Evolutionary conservation across 2,797 vertebrate species (phyloP).

Genomic region (Microhierax caerulescens): DNA sequence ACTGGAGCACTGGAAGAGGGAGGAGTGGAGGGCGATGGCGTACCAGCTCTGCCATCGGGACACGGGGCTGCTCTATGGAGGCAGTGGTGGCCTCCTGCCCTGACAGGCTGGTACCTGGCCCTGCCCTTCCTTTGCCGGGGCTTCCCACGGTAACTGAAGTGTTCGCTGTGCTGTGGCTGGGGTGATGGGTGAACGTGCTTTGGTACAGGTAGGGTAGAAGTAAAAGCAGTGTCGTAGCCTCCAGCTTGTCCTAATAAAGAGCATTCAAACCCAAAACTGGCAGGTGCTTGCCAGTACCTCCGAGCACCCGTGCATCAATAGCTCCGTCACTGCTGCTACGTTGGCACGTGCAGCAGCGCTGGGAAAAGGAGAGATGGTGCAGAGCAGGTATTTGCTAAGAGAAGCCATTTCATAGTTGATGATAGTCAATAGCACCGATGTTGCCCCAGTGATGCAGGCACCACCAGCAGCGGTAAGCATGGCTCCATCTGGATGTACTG

Average conservation of each 20-base stretch:
- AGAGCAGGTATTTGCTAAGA: neutral
- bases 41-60: neutral
- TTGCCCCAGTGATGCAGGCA: neutral
- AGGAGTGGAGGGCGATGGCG: fast-evolving
- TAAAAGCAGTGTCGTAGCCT: neutral
- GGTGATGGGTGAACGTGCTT: neutral
- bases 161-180: neutral
- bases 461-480: neutral
- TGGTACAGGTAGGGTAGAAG: neutral
- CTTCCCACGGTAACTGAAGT: neutral
- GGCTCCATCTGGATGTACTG: neutral
- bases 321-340: neutral
- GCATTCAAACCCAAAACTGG: neutral
- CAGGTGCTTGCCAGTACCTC: neutral
- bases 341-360: neutral
- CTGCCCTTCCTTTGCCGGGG: fast-evolving
- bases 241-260: neutral
- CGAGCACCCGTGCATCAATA: fast-evolving
- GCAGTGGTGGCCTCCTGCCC: neutral
- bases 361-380: neutral
- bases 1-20: neutral
- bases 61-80: neutral
- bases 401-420: neutral
- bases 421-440: neutral
- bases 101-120: neutral